These are phyloP conservation scores for Graptemys geographica DNA, from an alignment of 2,797 vertebrate genomes.

Conservation along the genomic window DNA sequence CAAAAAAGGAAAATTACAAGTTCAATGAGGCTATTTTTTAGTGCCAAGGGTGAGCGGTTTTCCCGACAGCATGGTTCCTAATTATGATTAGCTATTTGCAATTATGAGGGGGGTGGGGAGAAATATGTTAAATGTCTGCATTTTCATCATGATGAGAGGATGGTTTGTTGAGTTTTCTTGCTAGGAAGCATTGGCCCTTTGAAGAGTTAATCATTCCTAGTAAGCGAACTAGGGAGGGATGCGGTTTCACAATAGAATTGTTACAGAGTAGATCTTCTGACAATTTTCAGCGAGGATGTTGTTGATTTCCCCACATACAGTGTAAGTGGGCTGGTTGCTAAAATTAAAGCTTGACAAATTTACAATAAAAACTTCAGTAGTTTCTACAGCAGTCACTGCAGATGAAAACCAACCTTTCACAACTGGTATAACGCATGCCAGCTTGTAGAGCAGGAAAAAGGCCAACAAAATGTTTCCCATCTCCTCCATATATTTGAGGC, in stretches of 20 bases:
- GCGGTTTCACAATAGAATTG: background rate
- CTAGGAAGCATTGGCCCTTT: slow-evolving; percentile 6
- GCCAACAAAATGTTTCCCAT: background rate
- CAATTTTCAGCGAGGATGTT: background rate
- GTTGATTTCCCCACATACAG: background rate
- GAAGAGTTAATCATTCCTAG: background rate
- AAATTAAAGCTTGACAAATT: background rate
- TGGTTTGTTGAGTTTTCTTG: slow-evolving; percentile 30
- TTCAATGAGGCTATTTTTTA: background rate
- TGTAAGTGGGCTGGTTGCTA: fast-evolving
- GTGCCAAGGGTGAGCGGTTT: slow-evolving; percentile 1
- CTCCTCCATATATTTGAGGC: background rate
- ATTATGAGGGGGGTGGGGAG: background rate
- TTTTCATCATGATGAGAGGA: slow-evolving; percentile 47
- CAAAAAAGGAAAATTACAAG: background rate
- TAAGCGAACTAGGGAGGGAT: background rate
- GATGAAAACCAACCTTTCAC: background rate
- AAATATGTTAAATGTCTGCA: slow-evolving; percentile 26
- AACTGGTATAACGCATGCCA: background rate
- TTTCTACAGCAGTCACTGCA: background rate
- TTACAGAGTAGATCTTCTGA: background rate
- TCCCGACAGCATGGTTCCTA: slow-evolving; percentile 51
- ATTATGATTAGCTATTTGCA: slow-evolving; percentile 55
- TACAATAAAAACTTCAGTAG: background rate
- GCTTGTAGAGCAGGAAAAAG: background rate